Base-by-base conservation (phyloP, 2,113 vertebrate species). In the Cavia porcellus region DNA sequence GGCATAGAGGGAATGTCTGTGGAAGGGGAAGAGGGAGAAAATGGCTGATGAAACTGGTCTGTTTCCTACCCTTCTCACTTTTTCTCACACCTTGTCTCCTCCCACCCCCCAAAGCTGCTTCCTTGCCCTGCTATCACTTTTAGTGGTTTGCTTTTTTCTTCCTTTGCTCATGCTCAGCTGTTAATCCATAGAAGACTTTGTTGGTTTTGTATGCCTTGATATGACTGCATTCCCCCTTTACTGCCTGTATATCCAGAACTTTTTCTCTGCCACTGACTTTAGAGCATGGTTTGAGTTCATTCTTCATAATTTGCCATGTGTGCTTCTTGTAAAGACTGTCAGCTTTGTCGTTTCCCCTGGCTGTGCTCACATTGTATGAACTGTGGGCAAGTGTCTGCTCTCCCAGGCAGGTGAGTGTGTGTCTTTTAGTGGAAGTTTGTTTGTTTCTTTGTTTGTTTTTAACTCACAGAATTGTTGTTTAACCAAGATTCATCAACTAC, bases 361-460 rank as follows among this genome's bases (percentile, higher is more conserved):
- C 92, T 91, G 66, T 96, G 85, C 90, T 95, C 88, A 95, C 45
- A 88, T 77, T 97, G 92, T 92, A 95, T 97, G 86, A 96, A 95
- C 86, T 96, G 42, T 97, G 96, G 94, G 89, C 94, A 98, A 89
- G 90, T 97, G 83, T 97, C 96, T 98, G 92, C 89, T 79, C 88
- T 96, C 86, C 85, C 94, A 52, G 59, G 89, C 93, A 98, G 93
- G 92, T 97, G 92, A 98, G 91, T 96, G 95, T 93, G 42, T 95
- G 50, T 95, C 89, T 96, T 90, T 35, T 82, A 96, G 94, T 96
- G 90, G 93, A 92, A 88, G 30, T 96, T 74, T 96, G 68, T 77
- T 89, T 74, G n/a, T n/a, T n/a, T n/a, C n/a, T 62, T 92, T 57
- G 55, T 57, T 57, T 57, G 55, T 94, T 96, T 94, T 82, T 72